Percentiles rank a stretch among this genome's conserved stretches.
phyloP scores from a whole-genome alignment of 2,888 invertebrate species.

The Eueremaeus valkanovi region DNA sequence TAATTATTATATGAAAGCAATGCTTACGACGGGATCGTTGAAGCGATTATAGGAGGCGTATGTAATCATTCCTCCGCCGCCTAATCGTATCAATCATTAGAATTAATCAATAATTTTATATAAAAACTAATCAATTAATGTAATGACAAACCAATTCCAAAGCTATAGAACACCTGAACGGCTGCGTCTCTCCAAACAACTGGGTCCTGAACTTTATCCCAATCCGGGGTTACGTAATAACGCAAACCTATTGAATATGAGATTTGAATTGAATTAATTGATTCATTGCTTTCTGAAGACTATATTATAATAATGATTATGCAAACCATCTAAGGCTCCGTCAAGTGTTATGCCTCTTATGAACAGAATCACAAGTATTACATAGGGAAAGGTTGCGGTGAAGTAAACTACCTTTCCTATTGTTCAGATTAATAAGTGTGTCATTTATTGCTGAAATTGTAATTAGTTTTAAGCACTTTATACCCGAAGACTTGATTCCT shows the following conservation, averaged over 20 bases:
- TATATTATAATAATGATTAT: not conserved
- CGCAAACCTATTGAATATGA: not conserved
- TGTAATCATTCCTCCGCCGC: constrained; percentile 47
- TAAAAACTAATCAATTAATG: not conserved
- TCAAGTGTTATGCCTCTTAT: constrained; percentile 46
- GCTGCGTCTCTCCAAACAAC: constrained; percentile 47
- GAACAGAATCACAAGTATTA: constrained; percentile 46
- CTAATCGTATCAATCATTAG: constrained; percentile 4
- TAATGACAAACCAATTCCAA: constrained; percentile 43
- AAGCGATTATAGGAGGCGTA: constrained; percentile 47
- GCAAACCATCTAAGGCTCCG: constrained; percentile 44
- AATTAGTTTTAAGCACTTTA: not conserved
- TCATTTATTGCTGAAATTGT: not conserved
- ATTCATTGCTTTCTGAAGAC: not conserved
- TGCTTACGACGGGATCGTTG: constrained; percentile 41
- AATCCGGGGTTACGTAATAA: constrained; percentile 45
- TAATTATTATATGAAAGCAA: not conserved
- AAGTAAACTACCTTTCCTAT: constrained; percentile 46
- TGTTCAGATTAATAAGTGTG: not conserved
- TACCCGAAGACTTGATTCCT: constrained; percentile 47
- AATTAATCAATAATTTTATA: not conserved
- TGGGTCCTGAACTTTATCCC: constrained; percentile 40
- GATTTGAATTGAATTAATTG: no score
- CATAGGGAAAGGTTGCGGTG: constrained; percentile 47
- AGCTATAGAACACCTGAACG: constrained; percentile 47